Evolutionary conservation across 1,140 invertebrate genomes (phyloP).

Genomic region (Medauroidea extradentata): DNA sequence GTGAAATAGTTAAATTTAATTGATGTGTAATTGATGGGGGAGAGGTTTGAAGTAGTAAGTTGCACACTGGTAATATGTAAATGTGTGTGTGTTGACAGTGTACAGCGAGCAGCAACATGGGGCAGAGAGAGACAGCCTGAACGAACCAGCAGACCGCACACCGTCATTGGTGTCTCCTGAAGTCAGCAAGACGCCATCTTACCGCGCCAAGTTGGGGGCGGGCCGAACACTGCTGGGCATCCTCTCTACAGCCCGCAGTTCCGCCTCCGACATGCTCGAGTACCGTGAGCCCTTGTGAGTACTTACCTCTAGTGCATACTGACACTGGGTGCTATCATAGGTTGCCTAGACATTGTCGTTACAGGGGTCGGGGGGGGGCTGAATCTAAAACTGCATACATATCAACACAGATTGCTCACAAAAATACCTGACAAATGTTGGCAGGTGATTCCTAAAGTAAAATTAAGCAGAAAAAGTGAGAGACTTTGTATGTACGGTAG

Average conservation of each 20-base stretch:
- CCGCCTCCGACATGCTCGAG: conserved; percentile 22
- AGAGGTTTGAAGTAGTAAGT: too few species aligned
- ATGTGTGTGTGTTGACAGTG: conserved; percentile 40
- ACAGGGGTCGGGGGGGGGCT: too few species aligned
- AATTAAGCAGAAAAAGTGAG: not conserved
- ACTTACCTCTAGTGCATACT: not conserved
- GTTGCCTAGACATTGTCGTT: not conserved
- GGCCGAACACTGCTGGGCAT: conserved; percentile 19
- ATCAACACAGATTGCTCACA: too few species aligned
- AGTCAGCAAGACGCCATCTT: not conserved
- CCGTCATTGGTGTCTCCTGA: not conserved
- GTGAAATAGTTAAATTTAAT: too few species aligned
- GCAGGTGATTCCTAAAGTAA: not conserved
- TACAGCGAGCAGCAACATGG: conserved; percentile 45
- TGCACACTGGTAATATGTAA: too few species aligned
- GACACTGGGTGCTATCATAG: too few species aligned
- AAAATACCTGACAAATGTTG: not conserved
- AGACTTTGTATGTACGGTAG: not conserved
- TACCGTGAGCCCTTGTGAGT: conserved; percentile 28
- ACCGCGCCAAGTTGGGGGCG: not conserved
- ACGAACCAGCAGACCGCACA: conserved; percentile 40
- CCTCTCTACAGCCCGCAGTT: conserved; percentile 32
- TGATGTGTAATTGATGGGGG: too few species aligned
- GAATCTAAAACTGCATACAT: not conserved
- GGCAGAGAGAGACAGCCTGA: conserved; percentile 49